Percentiles rank a stretch among this genome's conserved stretches.
phyloP scores from a whole-genome alignment of 2,888 invertebrate genomes.

The Petrophora chlorosata region DNA sequence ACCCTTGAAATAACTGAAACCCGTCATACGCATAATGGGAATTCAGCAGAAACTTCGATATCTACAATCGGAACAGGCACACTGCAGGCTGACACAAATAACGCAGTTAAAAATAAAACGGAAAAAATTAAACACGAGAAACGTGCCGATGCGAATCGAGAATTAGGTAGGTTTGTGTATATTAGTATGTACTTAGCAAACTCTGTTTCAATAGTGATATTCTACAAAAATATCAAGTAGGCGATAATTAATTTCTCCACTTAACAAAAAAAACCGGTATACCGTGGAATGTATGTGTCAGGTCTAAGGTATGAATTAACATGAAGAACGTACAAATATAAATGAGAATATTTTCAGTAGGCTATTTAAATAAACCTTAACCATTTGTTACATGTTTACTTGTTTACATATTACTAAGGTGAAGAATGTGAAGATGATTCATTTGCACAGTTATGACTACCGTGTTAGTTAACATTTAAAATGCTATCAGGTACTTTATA shows the following conservation, averaged over 20 bases:
- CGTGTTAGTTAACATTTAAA: neutral
- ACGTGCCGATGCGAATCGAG: constrained; percentile 36
- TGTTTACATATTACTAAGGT: neutral
- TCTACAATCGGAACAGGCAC: constrained; percentile 19
- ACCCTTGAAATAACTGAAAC: constrained; percentile 38
- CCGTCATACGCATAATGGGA: constrained; percentile 35
- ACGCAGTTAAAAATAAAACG: constrained; percentile 54
- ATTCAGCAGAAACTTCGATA: constrained; percentile 32
- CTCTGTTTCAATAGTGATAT: constrained; percentile 19
- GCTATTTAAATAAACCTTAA: neutral
- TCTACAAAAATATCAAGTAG: neutral
- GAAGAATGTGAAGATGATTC: neutral
- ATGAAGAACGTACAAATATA: neutral
- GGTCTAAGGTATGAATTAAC: neutral
- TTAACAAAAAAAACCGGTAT: constrained; percentile 4
- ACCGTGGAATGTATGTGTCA: constrained; percentile 11
- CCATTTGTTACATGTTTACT: neutral
- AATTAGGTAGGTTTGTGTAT: constrained; percentile 14
- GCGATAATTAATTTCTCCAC: constrained; percentile 6
- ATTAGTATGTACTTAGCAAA: constrained; percentile 20
- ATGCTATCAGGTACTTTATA: too few species aligned
- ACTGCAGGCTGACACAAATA: constrained; percentile 54
- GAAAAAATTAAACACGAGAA: constrained; percentile 45
- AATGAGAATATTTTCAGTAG: neutral
- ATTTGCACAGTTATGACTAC: constrained; percentile 1